Percentiles rank a stretch among this genome's conserved stretches.
These are phyloP conservation scores for Portevinia maculata DNA, from an alignment of 2,888 invertebrate species.

Conservation along the genomic window DNA sequence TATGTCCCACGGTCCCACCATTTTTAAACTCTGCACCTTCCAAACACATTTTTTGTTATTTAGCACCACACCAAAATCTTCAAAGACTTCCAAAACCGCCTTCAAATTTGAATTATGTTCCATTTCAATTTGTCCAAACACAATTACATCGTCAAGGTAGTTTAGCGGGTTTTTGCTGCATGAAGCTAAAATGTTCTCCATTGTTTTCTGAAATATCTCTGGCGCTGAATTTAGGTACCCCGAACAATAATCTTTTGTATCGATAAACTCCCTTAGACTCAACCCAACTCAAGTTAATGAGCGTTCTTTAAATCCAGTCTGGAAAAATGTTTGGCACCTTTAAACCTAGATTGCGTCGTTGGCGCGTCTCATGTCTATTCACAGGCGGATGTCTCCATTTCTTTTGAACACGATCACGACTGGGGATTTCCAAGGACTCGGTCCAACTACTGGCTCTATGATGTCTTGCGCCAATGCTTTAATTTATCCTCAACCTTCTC, in stretches of 20 bases:
- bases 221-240: conserved; percentile 78
- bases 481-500: background rate
- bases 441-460: conserved; percentile 77
- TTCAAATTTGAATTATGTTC: conserved; percentile 75
- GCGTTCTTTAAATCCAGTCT: no score
- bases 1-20: conserved; percentile 75
- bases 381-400: conserved; percentile 72
- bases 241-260: conserved; percentile 80
- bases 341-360: background rate
- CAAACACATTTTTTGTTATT: conserved; percentile 75
- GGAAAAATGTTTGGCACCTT: no score
- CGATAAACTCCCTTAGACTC: conserved; percentile 75
- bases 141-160: conserved; percentile 71
- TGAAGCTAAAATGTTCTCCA: conserved; percentile 76
- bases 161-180: conserved; percentile 52
- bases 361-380: conserved; percentile 70
- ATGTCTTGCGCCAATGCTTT: conserved; percentile 75
- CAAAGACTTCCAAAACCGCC: conserved; percentile 59
- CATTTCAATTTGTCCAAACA: conserved; percentile 74
- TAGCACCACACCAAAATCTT: conserved; percentile 71
- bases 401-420: conserved; percentile 77
- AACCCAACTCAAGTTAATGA: no score
- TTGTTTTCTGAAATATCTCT: conserved; percentile 71
- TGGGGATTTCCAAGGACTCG: conserved; percentile 77
- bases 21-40: conserved; percentile 41